These are phyloP conservation scores for Drosophila niveifrons DNA, from an alignment of 2,888 invertebrate genomes.

Conservation along the genomic window DNA sequence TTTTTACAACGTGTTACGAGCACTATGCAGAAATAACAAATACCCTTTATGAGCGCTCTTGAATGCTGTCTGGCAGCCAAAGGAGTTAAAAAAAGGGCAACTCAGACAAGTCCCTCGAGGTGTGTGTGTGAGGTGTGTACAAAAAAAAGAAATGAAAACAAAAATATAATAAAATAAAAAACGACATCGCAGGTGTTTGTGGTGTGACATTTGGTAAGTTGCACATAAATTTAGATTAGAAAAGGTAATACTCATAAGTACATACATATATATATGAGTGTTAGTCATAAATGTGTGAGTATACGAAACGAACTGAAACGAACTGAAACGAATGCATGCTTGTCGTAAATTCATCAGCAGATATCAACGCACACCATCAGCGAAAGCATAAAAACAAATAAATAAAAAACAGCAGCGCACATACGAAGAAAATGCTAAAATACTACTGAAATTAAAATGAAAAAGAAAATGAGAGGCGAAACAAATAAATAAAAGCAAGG, in stretches of 20 bases:
- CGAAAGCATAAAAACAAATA: slow-evolving; percentile 26
- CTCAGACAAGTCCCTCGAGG: slow-evolving; percentile 10
- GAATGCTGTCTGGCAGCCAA: background rate
- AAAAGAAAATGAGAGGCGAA: slow-evolving; percentile 30
- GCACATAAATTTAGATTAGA: slow-evolving; percentile 72
- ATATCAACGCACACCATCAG: slow-evolving; percentile 66
- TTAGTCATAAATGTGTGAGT: background rate
- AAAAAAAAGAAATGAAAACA: background rate
- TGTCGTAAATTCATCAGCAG: slow-evolving; percentile 64
- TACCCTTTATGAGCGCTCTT: background rate
- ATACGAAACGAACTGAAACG: background rate
- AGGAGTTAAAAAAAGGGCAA: background rate
- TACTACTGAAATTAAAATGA: slow-evolving; percentile 10
- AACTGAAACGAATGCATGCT: slow-evolving; percentile 51
- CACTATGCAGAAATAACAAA: background rate
- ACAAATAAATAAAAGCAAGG: slow-evolving; percentile 61
- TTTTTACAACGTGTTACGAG: background rate
- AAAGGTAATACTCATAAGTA: slow-evolving; percentile 23
- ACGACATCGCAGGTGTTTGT: background rate
- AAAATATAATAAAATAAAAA: background rate
- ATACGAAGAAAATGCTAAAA: slow-evolving; percentile 30
- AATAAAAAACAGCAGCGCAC: background rate
- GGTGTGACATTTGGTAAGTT: slow-evolving; percentile 50
- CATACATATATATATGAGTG: slow-evolving; percentile 7
- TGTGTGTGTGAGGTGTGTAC: slow-evolving; percentile 3